Conservation (phyloP, 1,140 invertebrate genomes). For the Macrobrachium nipponense region DNA sequence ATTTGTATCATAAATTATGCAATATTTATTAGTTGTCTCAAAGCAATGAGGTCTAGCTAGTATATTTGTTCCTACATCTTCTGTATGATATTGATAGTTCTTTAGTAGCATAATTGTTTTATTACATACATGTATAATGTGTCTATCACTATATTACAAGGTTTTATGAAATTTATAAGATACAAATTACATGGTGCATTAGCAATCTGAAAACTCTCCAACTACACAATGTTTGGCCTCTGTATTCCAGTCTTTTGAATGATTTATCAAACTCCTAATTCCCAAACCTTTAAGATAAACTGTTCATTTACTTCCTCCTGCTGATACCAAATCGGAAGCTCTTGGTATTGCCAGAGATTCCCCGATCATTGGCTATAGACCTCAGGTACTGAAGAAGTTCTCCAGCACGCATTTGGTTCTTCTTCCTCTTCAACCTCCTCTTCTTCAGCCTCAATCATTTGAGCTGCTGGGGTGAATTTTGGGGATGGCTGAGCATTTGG, state of each 20-base stretch:
- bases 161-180: too few species aligned
- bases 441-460: not conserved
- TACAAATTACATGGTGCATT: too few species aligned
- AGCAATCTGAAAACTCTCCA: too few species aligned
- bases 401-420: slow-evolving; percentile 20
- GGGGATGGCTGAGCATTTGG: slow-evolving; percentile 46
- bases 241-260: not conserved
- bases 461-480: slow-evolving; percentile 8
- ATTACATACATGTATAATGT: too few species aligned
- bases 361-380: slow-evolving; percentile 40
- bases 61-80: too few species aligned
- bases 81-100: too few species aligned
- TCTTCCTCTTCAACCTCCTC: slow-evolving; percentile 7
- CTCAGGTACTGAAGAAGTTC: slow-evolving; percentile 37
- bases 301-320: slow-evolving; percentile 37
- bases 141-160: too few species aligned
- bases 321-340: slow-evolving; percentile 54
- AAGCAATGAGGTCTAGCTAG: too few species aligned
- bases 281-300: not conserved
- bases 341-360: slow-evolving; percentile 48
- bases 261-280: not conserved
- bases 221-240: too few species aligned
- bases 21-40: too few species aligned
- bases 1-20: too few species aligned
- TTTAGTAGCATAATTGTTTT: too few species aligned